Conservation (phyloP, 2,797 vertebrate species). For the Catamblyrhynchus diadema region DNA sequence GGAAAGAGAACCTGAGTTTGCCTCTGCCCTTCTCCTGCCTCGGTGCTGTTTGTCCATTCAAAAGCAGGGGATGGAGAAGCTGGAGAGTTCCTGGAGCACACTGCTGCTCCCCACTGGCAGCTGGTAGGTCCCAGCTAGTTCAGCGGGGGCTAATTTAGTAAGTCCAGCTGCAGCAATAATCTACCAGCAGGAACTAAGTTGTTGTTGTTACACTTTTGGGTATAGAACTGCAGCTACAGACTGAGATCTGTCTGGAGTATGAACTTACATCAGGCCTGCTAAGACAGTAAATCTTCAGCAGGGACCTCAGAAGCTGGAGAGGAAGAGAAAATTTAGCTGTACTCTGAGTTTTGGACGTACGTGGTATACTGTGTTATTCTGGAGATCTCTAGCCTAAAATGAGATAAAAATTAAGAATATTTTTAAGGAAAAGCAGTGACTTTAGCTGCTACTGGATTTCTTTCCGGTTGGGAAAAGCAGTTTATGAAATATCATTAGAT, state of each 20-base stretch:
- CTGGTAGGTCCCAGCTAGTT: background rate
- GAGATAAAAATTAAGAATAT: background rate
- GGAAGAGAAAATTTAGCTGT: background rate
- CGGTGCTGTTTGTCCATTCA: background rate
- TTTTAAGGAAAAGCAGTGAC: background rate
- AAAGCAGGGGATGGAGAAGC: background rate
- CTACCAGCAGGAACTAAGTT: slow-evolving; percentile 34
- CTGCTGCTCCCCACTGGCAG: background rate
- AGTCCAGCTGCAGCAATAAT: slow-evolving; percentile 61
- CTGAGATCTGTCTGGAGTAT: background rate
- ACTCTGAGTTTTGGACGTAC: background rate
- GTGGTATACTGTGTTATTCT: background rate
- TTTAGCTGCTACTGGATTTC: background rate
- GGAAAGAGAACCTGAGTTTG: background rate
- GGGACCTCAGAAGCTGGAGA: background rate
- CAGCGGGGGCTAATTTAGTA: slow-evolving; percentile 50
- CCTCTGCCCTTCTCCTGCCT: background rate
- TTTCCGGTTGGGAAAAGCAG: slow-evolving; percentile 33
- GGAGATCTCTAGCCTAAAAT: background rate
- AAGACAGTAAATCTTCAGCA: background rate
- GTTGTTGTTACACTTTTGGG: background rate
- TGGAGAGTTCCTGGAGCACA: background rate
- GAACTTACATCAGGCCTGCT: background rate
- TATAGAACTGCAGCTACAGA: background rate
- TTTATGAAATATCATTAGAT: slow-evolving; percentile 39